Evolutionary conservation across 1,140 invertebrate genomes (phyloP).

Genomic region (Helicoverpa armigera): DNA sequence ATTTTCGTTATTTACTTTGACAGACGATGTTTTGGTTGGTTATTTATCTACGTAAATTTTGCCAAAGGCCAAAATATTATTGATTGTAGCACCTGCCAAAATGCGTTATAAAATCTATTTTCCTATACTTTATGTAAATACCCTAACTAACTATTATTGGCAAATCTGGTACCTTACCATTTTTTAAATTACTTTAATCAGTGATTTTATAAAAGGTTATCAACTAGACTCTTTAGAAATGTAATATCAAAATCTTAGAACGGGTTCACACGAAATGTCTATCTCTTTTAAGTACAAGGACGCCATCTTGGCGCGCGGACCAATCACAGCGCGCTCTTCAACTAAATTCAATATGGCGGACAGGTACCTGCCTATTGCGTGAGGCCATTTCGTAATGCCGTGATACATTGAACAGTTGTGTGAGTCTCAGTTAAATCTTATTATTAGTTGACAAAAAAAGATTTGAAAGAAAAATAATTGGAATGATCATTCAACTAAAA

Average conservation of each 20-base stretch:
- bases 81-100: background rate
- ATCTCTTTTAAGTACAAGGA: slow-evolving; percentile 45
- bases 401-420: slow-evolving; percentile 61
- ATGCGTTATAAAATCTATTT: too few species aligned
- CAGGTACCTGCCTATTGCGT: slow-evolving; percentile 60
- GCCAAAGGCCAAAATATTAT: slow-evolving; percentile 8
- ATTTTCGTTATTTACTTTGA: background rate
- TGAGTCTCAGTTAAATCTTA: slow-evolving; percentile 4
- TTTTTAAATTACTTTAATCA: too few species aligned
- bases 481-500: background rate
- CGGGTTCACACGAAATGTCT: slow-evolving; percentile 24
- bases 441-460: background rate
- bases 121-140: too few species aligned
- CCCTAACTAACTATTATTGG: too few species aligned
- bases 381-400: slow-evolving; percentile 78
- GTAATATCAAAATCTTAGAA: slow-evolving; percentile 1
- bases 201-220: background rate
- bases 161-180: too few species aligned
- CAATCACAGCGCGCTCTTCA: slow-evolving; percentile 72
- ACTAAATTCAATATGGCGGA: slow-evolving; percentile 74
- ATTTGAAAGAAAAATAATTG: background rate
- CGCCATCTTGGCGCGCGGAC: slow-evolving; percentile 76
- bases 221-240: background rate
- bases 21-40: background rate
- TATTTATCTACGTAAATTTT: slow-evolving; percentile 11